Conservation (phyloP, 1,140 invertebrate species). For the Nephotettix cincticeps region DNA sequence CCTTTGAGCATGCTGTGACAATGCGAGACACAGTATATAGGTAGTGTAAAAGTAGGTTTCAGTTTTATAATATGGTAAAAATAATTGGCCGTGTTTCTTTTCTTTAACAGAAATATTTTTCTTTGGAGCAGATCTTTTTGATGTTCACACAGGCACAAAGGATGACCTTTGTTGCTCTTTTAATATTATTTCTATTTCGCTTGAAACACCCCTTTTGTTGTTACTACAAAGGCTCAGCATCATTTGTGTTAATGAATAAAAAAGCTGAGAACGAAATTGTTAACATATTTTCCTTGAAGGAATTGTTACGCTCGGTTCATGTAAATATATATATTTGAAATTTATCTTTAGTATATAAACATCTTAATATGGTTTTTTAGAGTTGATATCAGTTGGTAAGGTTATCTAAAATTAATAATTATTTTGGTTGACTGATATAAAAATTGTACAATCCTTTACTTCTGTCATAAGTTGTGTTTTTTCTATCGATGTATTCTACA, state of each 20-base stretch:
- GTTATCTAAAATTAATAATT: too few relatives aligned
- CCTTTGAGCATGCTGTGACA: too few relatives aligned
- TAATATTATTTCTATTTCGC: not conserved
- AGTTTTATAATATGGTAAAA: not conserved
- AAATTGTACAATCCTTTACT: too few relatives aligned
- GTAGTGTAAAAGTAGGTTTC: not conserved
- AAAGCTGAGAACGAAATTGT: not conserved
- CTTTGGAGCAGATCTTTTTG: not conserved
- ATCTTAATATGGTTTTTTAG: too few relatives aligned
- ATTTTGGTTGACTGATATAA: too few relatives aligned
- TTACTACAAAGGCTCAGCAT: not conserved
- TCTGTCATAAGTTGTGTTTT: too few relatives aligned
- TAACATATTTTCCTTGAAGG: not conserved
- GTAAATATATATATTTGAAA: too few relatives aligned
- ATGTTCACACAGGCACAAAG: not conserved
- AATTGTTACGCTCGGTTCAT: too few relatives aligned
- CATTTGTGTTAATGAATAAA: not conserved
- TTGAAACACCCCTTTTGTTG: not conserved
- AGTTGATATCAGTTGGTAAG: too few relatives aligned
- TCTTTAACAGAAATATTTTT: not conserved
- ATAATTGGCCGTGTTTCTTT: not conserved
- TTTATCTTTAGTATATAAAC: too few relatives aligned
- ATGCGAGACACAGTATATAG: too few relatives aligned
- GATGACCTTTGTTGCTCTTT: not conserved
- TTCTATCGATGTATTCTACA: too few relatives aligned